phyloP scores from a whole-genome alignment of 2,888 invertebrate genomes.

The Bugulina stolonifera region DNA sequence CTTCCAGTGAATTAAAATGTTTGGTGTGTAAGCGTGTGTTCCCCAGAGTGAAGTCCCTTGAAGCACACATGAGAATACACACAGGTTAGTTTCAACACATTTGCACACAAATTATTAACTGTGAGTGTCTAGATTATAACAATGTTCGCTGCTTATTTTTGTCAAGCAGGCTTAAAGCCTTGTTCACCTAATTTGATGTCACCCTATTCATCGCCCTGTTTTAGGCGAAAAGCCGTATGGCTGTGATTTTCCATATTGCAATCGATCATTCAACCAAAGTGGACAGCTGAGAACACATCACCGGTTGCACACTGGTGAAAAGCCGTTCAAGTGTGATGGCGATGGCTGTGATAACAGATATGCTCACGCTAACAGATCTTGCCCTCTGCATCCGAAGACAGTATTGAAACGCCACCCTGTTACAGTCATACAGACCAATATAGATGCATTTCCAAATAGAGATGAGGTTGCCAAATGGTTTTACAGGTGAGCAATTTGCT shows the following conservation, averaged over 20 bases:
- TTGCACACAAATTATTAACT: too few species aligned
- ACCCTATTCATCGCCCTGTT: constrained; percentile 31
- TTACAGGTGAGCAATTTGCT: too few species aligned
- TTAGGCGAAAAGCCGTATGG: constrained; percentile 67
- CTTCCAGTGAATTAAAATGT: constrained; percentile 67
- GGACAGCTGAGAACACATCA: constrained; percentile 74
- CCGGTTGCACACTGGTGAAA: constrained; percentile 69
- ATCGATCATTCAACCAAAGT: constrained; percentile 68
- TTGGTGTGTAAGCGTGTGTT: constrained; percentile 67
- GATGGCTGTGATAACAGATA: constrained; percentile 62
- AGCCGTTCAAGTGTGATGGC: constrained; percentile 64
- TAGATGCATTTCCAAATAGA: constrained; percentile 11
- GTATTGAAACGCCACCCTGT: constrained; percentile 55
- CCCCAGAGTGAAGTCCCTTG: constrained; percentile 69
- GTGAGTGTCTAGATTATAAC: too few species aligned
- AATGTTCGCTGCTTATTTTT: too few species aligned
- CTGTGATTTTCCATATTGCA: constrained; percentile 69
- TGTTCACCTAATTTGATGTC: not conserved
- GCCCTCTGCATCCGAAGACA: constrained; percentile 66
- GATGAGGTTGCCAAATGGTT: constrained; percentile 18
- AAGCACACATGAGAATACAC: constrained; percentile 59
- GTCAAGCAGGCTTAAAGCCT: too few species aligned
- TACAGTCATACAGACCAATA: not conserved
- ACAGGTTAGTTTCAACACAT: constrained; percentile 51
- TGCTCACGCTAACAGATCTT: constrained; percentile 71